Evolutionary conservation across 1,140 invertebrate species (phyloP), one percentile per base, ranked within the genome.

Genomic region (Heliconius congener): DNA sequence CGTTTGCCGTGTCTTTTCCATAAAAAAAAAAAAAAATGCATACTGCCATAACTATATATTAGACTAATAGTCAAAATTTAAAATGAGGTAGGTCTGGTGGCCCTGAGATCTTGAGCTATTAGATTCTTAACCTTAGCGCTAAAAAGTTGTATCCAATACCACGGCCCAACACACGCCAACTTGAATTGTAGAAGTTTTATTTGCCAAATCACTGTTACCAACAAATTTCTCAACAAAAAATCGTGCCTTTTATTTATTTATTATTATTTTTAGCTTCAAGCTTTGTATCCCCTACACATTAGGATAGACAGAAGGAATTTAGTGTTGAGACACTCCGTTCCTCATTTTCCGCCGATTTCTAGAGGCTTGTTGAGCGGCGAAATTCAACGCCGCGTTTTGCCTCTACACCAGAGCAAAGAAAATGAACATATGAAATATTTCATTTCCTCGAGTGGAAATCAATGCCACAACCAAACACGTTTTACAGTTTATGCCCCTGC

Each of bases 181-280:
- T 66, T 66, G 60, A 23, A 66, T 66, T 66, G 60, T 16, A 66
- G 3, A 66, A 66, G 60, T 66, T 66, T 66, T 66, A 66, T 66
- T 66, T 66, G 60, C 27, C n/a, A 66, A 66, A 66, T 66, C 60
- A 66, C 60, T 66, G 9, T 66, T 27, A 66, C 60, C 60, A 66
- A 66, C 60, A 66, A 66, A 13, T 13, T 30, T 66, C n/a, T 66
- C 9, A 16, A 23, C n/a, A 66, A 66, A 66, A 66, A 23, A 23
- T n/a, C 1, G 18, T 16, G 13, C 18, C 23, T 66, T 30, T 66
- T 30, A 11, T 18, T 52, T 52, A 18, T 5, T 52, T 52, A 34
- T 34, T 57, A 57, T 57, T 57, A 23, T 23, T 57, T 66, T 23
- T 8, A 60, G 57, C 57, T 23, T 57, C 8, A 57, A 8, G 5